Evolutionary conservation across 2,797 vertebrate genomes (phyloP).

Genomic region (Hydrolagus colliei): DNA sequence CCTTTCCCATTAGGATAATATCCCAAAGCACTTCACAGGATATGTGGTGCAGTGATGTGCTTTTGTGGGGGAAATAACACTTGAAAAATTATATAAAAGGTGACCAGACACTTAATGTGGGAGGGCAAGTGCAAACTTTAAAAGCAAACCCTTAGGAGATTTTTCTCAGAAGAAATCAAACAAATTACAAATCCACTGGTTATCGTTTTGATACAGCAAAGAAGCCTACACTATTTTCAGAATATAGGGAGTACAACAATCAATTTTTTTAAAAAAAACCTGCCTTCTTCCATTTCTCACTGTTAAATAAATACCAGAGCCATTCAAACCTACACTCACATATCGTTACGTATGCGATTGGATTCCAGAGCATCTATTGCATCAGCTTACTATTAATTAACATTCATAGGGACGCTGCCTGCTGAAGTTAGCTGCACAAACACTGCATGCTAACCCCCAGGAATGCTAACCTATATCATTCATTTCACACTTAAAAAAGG

Average conservation of each 20-base stretch:
- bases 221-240: background rate
- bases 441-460: background rate
- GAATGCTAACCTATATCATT: background rate
- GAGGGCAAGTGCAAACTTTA: background rate
- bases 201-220: background rate
- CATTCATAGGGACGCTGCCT: background rate
- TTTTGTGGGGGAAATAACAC: no score
- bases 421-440: background rate
- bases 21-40: no score
- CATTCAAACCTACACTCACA: background rate
- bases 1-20: no score
- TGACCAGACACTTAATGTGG: no score
- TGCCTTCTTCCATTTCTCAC: background rate
- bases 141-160: constrained; percentile 1
- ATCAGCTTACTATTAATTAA: background rate
- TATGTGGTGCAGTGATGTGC: no score
- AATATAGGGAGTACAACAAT: background rate
- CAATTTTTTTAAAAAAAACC: constrained; percentile 16
- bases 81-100: no score
- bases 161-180: constrained; percentile 4
- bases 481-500: background rate
- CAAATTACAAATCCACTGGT: background rate
- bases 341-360: background rate
- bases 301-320: background rate
- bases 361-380: background rate